Evolutionary conservation across 2,797 vertebrate genomes (phyloP).

Genomic region (Protosalanx chinensis): DNA sequence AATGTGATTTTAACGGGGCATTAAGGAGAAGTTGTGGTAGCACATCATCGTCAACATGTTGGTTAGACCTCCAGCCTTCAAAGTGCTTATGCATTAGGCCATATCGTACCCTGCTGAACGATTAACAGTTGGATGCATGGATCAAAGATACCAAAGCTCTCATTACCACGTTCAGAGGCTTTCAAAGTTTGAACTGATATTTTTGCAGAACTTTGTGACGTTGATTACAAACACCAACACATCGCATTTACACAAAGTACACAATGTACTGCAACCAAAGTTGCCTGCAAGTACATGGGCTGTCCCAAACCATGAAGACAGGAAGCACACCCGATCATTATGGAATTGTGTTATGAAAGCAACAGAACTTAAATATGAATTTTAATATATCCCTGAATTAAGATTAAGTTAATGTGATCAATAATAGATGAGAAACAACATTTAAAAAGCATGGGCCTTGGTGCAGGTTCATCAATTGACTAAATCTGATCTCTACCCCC

Average conservation of each 20-base stretch:
- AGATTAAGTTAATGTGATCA: neutral
- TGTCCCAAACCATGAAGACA: too few relatives aligned
- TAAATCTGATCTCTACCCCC: too few relatives aligned
- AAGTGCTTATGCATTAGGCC: slow-evolving; percentile 28
- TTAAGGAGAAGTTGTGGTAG: neutral
- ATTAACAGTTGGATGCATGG: neutral
- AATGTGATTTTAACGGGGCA: neutral
- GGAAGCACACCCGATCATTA: too few relatives aligned
- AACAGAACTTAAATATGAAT: too few relatives aligned
- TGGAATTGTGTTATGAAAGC: too few relatives aligned
- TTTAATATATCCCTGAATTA: too few relatives aligned
- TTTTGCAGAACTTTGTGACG: too few relatives aligned
- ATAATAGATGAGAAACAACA: neutral
- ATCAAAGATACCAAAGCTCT: neutral
- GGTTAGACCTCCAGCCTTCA: slow-evolving; percentile 23
- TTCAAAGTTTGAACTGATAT: too few relatives aligned
- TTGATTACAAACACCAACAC: too few relatives aligned
- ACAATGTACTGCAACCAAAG: neutral
- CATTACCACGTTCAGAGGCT: too few relatives aligned
- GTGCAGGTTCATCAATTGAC: neutral
- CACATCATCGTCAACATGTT: slow-evolving; percentile 29
- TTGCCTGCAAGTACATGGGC: too few relatives aligned
- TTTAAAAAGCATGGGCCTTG: neutral
- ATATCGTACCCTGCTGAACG: slow-evolving; percentile 1
- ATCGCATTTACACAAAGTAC: neutral